A percentile compares a stretch with the other conserved stretches of the same genome.
Evolutionary conservation across 2,113 vertebrate genomes (phyloP).

Genomic region (Hippocampus abdominalis): DNA sequence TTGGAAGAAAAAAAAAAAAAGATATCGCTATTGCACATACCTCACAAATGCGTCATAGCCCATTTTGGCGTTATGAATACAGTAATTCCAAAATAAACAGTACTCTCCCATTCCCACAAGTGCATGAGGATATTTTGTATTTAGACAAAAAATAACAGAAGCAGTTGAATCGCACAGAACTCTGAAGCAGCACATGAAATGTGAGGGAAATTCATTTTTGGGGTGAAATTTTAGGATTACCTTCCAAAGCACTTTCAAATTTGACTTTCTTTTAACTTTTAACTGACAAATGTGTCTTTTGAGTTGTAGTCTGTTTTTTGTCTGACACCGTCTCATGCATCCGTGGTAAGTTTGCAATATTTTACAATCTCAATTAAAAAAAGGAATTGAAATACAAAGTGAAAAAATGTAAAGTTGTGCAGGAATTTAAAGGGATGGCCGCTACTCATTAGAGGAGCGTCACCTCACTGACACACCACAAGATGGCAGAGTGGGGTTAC

Average conservation of each 20-base stretch:
- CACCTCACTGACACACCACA: conserved; percentile 13
- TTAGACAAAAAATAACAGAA: conserved; percentile 19
- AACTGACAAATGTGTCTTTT: too few relatives aligned
- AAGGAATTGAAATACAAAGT: neutral
- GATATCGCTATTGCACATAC: too few relatives aligned
- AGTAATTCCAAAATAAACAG: conserved; percentile 49
- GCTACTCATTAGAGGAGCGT: neutral
- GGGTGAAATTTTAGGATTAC: too few relatives aligned
- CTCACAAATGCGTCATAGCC: conserved; percentile 18
- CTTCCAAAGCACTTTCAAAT: too few relatives aligned
- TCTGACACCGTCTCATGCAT: too few relatives aligned
- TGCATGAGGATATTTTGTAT: conserved; percentile 30
- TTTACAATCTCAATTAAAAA: too few relatives aligned
- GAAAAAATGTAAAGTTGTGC: neutral
- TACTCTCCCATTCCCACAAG: conserved; percentile 28
- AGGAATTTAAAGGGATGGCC: neutral
- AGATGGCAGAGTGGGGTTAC: conserved; percentile 60
- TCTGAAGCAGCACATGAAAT: neutral
- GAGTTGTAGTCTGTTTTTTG: too few relatives aligned
- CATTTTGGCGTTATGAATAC: conserved; percentile 46
- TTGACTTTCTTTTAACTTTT: too few relatives aligned
- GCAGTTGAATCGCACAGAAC: neutral
- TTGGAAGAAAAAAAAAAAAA: too few relatives aligned
- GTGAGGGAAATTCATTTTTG: too few relatives aligned
- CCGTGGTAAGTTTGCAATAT: too few relatives aligned